Evolutionary conservation across 2,797 vertebrate genomes (phyloP).

Genomic region (Danio tinwini): DNA sequence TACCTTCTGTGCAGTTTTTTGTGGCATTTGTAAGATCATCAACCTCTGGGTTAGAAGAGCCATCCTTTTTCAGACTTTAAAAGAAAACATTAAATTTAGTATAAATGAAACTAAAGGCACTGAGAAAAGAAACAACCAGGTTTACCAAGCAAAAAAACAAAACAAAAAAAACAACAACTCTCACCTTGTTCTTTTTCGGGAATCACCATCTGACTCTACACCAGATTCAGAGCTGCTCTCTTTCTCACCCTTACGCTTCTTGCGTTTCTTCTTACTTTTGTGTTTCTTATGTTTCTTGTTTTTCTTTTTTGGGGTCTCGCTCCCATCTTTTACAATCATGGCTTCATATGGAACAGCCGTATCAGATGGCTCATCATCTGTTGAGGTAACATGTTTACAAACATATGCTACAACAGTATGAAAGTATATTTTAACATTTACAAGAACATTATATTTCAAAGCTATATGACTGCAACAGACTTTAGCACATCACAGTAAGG

Average conservation of each 20-base stretch:
- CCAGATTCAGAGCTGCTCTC: slow-evolving; percentile 83
- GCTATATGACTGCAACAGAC: background rate
- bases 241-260: slow-evolving; percentile 79
- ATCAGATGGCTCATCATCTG: slow-evolving; percentile 76
- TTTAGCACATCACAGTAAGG: no score
- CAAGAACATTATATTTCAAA: background rate
- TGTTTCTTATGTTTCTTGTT: slow-evolving; percentile 85
- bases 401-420: background rate
- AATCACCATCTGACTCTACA: slow-evolving; percentile 77
- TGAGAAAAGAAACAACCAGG: background rate
- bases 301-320: slow-evolving; percentile 79
- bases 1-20: slow-evolving; percentile 74
- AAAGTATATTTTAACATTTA: background rate
- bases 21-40: slow-evolving; percentile 65
- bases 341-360: slow-evolving; percentile 65
- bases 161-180: background rate
- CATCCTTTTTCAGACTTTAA: slow-evolving; percentile 75
- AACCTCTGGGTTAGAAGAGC: slow-evolving; percentile 59
- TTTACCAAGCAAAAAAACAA: no score
- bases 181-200: slow-evolving; percentile 76
- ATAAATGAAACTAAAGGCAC: background rate
- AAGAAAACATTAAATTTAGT: slow-evolving; percentile 2
- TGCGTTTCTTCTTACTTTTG: slow-evolving; percentile 85
- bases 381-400: slow-evolving; percentile 15
- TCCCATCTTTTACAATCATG: slow-evolving; percentile 71